A percentile compares a stretch with the other conserved stretches of the same genome.
These are phyloP conservation scores for Brienomyrus brachyistius DNA, from an alignment of 2,113 vertebrate species.

Conservation along the genomic window DNA sequence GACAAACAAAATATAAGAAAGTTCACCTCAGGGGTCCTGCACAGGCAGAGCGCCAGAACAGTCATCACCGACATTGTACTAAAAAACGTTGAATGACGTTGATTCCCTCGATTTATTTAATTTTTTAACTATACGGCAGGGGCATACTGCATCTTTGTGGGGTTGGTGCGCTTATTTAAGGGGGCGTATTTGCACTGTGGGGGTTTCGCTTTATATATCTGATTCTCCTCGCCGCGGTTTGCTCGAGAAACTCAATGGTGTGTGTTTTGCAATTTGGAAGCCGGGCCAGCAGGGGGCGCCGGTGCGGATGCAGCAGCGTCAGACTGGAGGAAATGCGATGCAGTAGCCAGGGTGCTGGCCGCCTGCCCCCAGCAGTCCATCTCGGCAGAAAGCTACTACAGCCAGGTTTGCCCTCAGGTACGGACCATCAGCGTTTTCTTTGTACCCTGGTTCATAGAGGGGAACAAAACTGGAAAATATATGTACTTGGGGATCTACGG, in stretches of 20 bases:
- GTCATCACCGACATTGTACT: neutral
- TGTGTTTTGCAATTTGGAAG: neutral
- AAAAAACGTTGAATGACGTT: neutral
- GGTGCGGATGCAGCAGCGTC: conserved; percentile 60
- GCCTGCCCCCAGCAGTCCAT: conserved; percentile 84
- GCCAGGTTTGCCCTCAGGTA: conserved; percentile 84
- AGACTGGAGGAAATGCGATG: conserved; percentile 86
- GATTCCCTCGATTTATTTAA: neutral
- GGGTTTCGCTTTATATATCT: neutral
- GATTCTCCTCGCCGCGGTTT: neutral
- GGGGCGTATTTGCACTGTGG: neutral
- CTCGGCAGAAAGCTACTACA: conserved; percentile 75
- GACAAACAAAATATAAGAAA: neutral
- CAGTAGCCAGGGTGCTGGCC: conserved; percentile 76
- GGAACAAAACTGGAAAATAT: neutral
- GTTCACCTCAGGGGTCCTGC: neutral
- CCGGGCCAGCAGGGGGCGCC: conserved; percentile 49
- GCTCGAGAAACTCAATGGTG: neutral
- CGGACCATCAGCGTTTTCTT: neutral
- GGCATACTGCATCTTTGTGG: neutral
- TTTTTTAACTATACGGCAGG: neutral
- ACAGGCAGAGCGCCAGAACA: neutral
- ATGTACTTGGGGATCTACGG: neutral
- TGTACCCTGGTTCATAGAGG: neutral
- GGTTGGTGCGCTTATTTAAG: neutral